Percentiles rank a stretch among this genome's conserved stretches.
phyloP scores from a whole-genome alignment of 2,888 invertebrate genomes.

The Clostera curtula region DNA sequence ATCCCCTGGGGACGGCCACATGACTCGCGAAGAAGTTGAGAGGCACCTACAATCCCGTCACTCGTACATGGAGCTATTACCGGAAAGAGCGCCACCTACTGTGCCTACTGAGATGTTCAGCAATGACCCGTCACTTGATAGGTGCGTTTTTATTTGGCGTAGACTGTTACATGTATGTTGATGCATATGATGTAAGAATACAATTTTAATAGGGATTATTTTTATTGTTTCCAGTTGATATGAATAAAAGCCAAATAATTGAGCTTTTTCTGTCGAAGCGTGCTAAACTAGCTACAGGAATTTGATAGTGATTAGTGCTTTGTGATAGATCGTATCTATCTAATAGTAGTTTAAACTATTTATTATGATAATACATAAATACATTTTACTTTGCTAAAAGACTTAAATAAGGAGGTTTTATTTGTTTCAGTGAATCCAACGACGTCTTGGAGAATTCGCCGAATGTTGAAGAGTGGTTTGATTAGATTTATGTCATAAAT shows the following conservation, averaged over 20 bases:
- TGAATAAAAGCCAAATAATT: no score
- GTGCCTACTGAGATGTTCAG: constrained; percentile 96
- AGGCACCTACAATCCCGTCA: constrained; percentile 90
- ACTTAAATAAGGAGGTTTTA: constrained; percentile 9
- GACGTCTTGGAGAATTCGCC: constrained; percentile 90
- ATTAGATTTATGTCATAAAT: constrained; percentile 33
- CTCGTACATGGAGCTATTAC: constrained; percentile 84
- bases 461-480: constrained; percentile 87
- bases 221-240: no score
- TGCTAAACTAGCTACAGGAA: no score
- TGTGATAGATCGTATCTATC: no score
- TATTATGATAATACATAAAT: no score
- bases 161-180: no score
- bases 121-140: constrained; percentile 92
- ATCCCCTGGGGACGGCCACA: constrained; percentile 81
- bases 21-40: constrained; percentile 94
- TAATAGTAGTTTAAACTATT: no score
- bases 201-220: no score
- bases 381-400: constrained; percentile 3
- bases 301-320: no score
- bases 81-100: constrained; percentile 90
- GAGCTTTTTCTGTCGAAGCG: no score
- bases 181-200: no score
- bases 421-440: constrained; percentile 84
- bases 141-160: constrained; percentile 67